Evolutionary conservation across 1,140 invertebrate genomes (phyloP), one percentile per base, ranked within the genome.

Genomic region (Akabosia matsudoensis): DNA sequence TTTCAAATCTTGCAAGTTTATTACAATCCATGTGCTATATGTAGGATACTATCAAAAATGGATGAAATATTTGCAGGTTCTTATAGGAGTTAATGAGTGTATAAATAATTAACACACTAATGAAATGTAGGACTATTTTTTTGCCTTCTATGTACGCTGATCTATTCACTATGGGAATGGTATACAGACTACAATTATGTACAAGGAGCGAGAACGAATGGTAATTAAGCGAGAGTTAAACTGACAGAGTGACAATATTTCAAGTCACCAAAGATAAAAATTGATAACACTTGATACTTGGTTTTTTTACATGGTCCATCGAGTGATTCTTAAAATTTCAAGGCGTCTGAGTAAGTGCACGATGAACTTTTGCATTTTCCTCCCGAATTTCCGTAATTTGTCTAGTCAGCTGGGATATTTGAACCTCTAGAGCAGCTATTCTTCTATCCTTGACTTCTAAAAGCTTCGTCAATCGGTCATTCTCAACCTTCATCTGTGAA

Each of bases 401-500:
- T 51, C 70, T 24, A 18, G 77, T 79, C 26, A 81, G 71, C 37
- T 79, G 78, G 52, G 77, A 73, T 7, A 81, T 76, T 77, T 79
- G 78, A 56, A 81, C 73, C 79, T 90, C 87, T 2, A 90, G 82
- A 0, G 86, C 84, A 37, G 85, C 84, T 79, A 90, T 89, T 80
- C 86, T 85, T 76, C 85, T 85, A 76, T 90, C 88, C 74, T 88
- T 86, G 67, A 87, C 85, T 74, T 88, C 87, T 56, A 90, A 73
- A 22, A 89, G 81, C n/a, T 85, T 84, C 56, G 87, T 80, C 30
- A 90, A 82, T 24, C 86, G 85, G 51, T 85, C 84, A 75, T 89
- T 90, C 75, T 90, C 88, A 78, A 88, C 85, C 70, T 87, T 85
- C 26, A 88, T 86, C 75, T 85, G 84, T 77, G 88, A 86, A 74